phyloP scores from a whole-genome alignment of 1,140 invertebrate genomes.

The Hylaeus volcanicus region DNA sequence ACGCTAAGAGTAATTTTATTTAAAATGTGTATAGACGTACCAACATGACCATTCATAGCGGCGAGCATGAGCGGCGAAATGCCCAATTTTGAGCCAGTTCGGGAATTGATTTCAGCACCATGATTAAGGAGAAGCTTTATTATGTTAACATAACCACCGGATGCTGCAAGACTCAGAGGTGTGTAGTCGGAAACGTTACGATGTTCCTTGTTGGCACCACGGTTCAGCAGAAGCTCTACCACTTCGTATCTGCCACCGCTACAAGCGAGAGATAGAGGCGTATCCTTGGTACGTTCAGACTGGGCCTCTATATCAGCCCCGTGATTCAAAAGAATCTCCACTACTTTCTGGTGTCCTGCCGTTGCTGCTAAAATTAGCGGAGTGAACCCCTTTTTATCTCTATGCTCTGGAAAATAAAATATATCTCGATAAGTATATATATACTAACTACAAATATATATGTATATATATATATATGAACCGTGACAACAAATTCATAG shows the following conservation, averaged over 20 bases:
- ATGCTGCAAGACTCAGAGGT: conserved; percentile 97
- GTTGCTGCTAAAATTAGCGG: conserved; percentile 98
- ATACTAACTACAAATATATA: too few relatives aligned
- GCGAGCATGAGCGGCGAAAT: conserved; percentile 99
- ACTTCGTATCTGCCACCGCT: conserved; percentile 98
- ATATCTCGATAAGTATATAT: not conserved
- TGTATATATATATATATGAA: too few relatives aligned
- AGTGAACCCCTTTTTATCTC: conserved; percentile 99
- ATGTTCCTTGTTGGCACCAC: conserved; percentile 98
- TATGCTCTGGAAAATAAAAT: conserved; percentile 86
- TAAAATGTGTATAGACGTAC: conserved; percentile 62
- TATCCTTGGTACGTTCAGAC: conserved; percentile 99
- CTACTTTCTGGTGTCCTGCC: conserved; percentile 96
- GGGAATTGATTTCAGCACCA: conserved; percentile 99
- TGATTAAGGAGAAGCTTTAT: conserved; percentile 95
- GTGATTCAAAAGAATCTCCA: conserved; percentile 95
- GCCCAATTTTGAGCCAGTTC: conserved; percentile 97
- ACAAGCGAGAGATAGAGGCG: conserved; percentile 97
- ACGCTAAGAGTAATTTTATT: conserved; percentile 6
- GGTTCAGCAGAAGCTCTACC: conserved; percentile 94
- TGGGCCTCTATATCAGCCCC: conserved; percentile 98
- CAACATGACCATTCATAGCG: conserved; percentile 99
- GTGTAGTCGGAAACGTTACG: conserved; percentile 99
- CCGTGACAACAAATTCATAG: too few relatives aligned
- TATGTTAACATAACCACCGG: conserved; percentile 99